Conservation (phyloP, 2,888 invertebrate genomes). For the Anagyrus pseudococci region DNA sequence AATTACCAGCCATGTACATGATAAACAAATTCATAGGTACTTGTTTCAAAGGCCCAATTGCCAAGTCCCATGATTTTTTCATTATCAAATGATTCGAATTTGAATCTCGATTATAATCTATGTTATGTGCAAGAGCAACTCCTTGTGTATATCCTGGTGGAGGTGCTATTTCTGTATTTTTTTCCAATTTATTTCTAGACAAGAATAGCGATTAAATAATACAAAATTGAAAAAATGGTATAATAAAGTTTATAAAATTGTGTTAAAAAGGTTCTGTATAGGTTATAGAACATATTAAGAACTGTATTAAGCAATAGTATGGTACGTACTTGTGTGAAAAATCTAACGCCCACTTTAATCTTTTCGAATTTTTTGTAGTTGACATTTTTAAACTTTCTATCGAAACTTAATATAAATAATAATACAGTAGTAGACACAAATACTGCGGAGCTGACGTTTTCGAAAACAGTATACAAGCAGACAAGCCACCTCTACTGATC, state of each 20-base stretch:
- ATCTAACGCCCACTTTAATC: conserved; percentile 56
- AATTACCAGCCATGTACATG: conserved; percentile 99
- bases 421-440: too few relatives aligned
- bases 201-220: conserved; percentile 10
- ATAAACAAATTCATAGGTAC: conserved; percentile 99
- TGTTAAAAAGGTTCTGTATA: neutral
- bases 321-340: conserved; percentile 56
- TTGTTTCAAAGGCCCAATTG: conserved; percentile 92
- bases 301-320: neutral
- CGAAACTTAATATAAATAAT: neutral
- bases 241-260: neutral
- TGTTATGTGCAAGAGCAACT: conserved; percentile 71
- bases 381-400: conserved; percentile 16
- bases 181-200: conserved; percentile 56
- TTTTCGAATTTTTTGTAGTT: conserved; percentile 42
- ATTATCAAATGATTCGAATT: conserved; percentile 86
- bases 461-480: too few relatives aligned
- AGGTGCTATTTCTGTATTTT: conserved; percentile 70
- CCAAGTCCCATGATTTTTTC: conserved; percentile 97
- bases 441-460: too few relatives aligned
- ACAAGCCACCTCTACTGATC: too few relatives aligned
- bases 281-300: neutral
- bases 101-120: conserved; percentile 81
- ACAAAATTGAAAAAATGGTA: conserved; percentile 14
- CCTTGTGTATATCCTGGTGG: conserved; percentile 87